A percentile compares a stretch with the other conserved stretches of the same genome.
Conservation (phyloP, 2,888 invertebrate genomes). For the Anticlea derivata region DNA sequence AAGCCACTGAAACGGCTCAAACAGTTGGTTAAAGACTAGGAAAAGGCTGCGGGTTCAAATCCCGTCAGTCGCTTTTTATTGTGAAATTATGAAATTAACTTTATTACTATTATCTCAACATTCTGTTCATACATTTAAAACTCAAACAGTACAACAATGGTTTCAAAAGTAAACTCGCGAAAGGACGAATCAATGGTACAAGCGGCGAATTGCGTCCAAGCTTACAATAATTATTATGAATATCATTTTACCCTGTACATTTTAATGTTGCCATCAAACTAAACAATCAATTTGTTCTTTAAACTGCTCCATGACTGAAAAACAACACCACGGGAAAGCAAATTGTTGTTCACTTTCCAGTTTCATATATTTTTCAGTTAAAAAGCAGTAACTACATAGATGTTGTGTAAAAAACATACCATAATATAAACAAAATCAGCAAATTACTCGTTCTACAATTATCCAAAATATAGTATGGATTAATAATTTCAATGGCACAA, state of each 20-base stretch:
- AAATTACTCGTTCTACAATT: conserved; percentile 1
- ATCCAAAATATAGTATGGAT: not conserved
- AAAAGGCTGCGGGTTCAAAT: too few relatives aligned
- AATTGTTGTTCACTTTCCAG: not conserved
- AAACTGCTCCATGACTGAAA: not conserved
- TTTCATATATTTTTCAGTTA: not conserved
- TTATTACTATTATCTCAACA: too few relatives aligned
- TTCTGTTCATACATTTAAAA: too few relatives aligned
- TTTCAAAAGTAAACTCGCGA: conserved; percentile 5
- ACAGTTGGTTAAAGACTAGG: too few relatives aligned
- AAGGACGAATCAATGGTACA: conserved; percentile 16
- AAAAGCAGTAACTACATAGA: not conserved
- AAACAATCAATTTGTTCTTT: conserved; percentile 1
- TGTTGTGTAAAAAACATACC: not conserved
- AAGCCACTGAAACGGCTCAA: too few relatives aligned
- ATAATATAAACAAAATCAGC: not conserved
- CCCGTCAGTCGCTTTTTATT: too few relatives aligned
- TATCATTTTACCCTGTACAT: conserved; percentile 72
- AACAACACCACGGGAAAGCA: not conserved
- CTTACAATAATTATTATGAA: conserved; percentile 26
- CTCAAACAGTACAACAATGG: conserved; percentile 1
- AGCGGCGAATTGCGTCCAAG: conserved; percentile 27
- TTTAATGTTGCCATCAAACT: conserved; percentile 41
- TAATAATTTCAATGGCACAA: conserved; percentile 42
- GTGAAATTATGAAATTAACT: too few relatives aligned